These are phyloP conservation scores for Acipenser ruthenus DNA, from an alignment of 2,797 vertebrate genomes.

Conservation along the genomic window DNA sequence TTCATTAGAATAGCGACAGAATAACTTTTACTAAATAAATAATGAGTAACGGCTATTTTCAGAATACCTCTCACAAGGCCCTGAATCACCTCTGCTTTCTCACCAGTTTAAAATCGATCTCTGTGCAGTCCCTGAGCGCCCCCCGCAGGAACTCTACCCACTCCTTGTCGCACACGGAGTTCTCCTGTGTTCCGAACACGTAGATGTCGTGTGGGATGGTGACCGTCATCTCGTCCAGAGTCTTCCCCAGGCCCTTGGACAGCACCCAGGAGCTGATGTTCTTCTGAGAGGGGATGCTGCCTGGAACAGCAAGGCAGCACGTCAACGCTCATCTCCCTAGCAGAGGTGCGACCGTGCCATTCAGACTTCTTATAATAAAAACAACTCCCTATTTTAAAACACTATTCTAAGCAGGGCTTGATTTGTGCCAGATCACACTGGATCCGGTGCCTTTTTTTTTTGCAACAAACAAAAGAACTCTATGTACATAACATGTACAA, in stretches of 20 bases:
- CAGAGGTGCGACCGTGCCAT: no score
- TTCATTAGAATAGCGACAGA: no score
- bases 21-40: no score
- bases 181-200: constrained; percentile 91
- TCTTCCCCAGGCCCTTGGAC: constrained; percentile 83
- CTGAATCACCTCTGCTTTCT: background rate
- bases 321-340: no score
- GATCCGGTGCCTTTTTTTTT: no score
- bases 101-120: constrained; percentile 74
- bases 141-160: constrained; percentile 83
- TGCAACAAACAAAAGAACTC: no score
- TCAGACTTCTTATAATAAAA: no score
- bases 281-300: constrained; percentile 78
- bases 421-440: no score
- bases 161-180: constrained; percentile 85
- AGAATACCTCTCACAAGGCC: background rate
- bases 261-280: constrained; percentile 78
- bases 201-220: constrained; percentile 93
- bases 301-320: constrained; percentile 36
- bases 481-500: no score
- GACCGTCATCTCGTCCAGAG: constrained; percentile 84
- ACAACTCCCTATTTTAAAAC: background rate
- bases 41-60: no score
- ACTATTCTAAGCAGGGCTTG: background rate
- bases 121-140: constrained; percentile 82